phyloP scores from a whole-genome alignment of 1,140 invertebrate species.

The Heliconius hermathena region DNA sequence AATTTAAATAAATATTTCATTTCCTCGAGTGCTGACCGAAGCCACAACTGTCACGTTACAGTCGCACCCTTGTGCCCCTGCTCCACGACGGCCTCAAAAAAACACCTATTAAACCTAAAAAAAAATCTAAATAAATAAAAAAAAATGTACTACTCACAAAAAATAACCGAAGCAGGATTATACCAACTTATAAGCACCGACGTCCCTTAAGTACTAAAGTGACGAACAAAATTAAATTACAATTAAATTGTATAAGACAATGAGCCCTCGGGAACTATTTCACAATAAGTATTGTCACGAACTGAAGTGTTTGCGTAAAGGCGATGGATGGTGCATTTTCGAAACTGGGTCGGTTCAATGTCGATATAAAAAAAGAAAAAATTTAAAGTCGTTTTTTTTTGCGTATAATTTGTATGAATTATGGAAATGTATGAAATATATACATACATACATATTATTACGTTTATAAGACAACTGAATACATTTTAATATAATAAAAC shows the following conservation, averaged over 20 bases:
- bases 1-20: too few relatives aligned
- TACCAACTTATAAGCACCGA: background rate
- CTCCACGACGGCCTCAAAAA: too few relatives aligned
- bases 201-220: background rate
- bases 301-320: constrained; percentile 21
- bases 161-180: background rate
- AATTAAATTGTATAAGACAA: constrained; percentile 33
- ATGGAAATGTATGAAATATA: background rate
- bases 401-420: background rate
- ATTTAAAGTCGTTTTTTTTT: too few relatives aligned
- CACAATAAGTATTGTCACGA: constrained; percentile 32
- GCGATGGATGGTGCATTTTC: constrained; percentile 8
- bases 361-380: background rate
- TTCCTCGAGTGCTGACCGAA: too few relatives aligned
- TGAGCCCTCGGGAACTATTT: constrained; percentile 28
- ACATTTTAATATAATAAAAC: background rate
- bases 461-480: background rate
- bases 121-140: background rate
- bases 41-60: too few relatives aligned
- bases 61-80: too few relatives aligned
- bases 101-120: too few relatives aligned
- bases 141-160: background rate
- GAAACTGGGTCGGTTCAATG: constrained; percentile 20
- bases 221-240: background rate
- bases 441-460: background rate